Percentiles rank a stretch among this genome's conserved stretches.
These are phyloP conservation scores for Vireo griseus DNA, from an alignment of 2,797 vertebrate genomes.

Conservation along the genomic window DNA sequence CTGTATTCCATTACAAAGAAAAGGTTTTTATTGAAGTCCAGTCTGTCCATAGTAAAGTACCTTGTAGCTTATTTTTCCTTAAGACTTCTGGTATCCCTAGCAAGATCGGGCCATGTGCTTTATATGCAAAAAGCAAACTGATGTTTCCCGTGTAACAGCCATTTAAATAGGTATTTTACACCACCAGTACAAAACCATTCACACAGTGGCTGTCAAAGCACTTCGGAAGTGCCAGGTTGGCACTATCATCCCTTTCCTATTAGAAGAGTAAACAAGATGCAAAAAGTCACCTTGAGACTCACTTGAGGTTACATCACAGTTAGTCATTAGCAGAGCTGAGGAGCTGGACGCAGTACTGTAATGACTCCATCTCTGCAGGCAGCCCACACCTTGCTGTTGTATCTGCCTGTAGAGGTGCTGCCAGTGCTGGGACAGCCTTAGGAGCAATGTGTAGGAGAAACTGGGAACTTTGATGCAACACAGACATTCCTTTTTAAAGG, in stretches of 20 bases:
- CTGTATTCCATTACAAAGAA: background rate
- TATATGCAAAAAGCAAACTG: background rate
- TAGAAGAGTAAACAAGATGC: background rate
- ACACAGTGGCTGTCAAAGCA: background rate
- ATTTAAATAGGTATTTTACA: background rate
- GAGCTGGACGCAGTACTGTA: background rate
- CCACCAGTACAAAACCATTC: background rate
- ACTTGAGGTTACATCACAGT: background rate
- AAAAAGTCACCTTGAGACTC: background rate
- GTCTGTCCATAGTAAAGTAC: background rate
- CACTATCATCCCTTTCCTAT: background rate
- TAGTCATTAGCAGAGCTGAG: background rate
- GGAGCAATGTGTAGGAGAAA: background rate
- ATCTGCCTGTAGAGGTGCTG: background rate
- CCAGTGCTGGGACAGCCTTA: background rate
- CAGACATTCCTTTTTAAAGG: background rate
- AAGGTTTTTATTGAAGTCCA: background rate
- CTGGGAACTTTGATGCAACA: background rate
- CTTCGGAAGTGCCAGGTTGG: background rate
- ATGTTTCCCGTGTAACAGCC: background rate
- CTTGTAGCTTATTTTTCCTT: background rate
- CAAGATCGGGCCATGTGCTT: background rate
- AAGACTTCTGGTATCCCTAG: background rate
- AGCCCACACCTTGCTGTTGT: background rate
- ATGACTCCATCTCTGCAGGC: background rate